Base-by-base conservation (phyloP, 2,797 vertebrate genomes). In the Paramormyrops hopkinsi region DNA sequence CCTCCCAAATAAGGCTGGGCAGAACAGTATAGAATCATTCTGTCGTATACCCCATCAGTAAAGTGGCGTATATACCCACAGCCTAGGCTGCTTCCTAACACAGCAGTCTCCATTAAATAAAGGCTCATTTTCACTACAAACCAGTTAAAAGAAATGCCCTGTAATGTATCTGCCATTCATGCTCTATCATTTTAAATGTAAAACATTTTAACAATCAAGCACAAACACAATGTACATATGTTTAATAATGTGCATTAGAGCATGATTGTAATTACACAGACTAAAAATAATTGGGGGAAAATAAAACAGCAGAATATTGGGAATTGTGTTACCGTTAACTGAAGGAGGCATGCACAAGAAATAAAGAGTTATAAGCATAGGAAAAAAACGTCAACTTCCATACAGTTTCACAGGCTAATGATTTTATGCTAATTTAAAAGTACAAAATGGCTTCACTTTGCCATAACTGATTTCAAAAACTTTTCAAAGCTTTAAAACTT, bases 311-410 rank as follows among this genome's bases (percentile, higher is more conserved):
- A 91, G 92, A 93, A 93, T 91, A 92, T 94, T 92, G 93, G 91
- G 93, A 94, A 93, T 91, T 93, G 91, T 92, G 93, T 96, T 96
- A 96, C 96, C 96, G 96, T 96, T 96, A 94, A 95, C 96, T 96
- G 96, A 92, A 95, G 95, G 93, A 92, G 94, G 93, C 95, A 94
- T 94, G 95, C 95, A 93, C 90, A 94, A 93, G 90, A 94, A 93
- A 95, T 91, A 94, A 93, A 94, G 90, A 93, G 93, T 92, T 91
- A 88, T 92, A 89, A 91, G 93, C 91, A 94, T 93, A 96, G 89
- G 94, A 92, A 94, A 93, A 92, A 93, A 90, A 94, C 92, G 91
- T 92, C 91, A 93, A 90, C 53, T 56, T 37, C 44, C 82, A 84
- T 50, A 84, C 48, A 84, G 44, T n/a, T 84, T 84, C n/a, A n/a